Percentiles rank a stretch among this genome's conserved stretches.
phyloP scores from a whole-genome alignment of 2,797 vertebrate genomes.

The Myripristis jacobus region DNA sequence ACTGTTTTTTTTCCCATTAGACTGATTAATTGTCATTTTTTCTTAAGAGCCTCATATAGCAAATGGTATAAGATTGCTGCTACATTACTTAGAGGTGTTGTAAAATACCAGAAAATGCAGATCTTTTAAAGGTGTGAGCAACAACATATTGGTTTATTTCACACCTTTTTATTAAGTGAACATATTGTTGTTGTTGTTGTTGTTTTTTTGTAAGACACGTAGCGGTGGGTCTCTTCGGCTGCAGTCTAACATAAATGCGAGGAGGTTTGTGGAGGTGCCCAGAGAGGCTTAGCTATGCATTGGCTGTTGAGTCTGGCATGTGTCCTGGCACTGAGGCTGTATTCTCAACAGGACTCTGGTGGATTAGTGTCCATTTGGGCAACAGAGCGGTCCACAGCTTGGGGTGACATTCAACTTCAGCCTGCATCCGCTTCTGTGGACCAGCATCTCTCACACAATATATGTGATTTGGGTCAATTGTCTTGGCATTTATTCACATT shows the following conservation, averaged over 20 bases:
- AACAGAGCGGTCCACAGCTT: constrained; percentile 78
- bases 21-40: constrained; percentile 4
- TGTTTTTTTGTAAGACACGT: constrained; percentile 15
- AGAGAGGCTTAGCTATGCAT: constrained; percentile 78
- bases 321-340: constrained; percentile 72
- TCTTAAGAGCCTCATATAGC: neutral
- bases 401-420: constrained; percentile 81
- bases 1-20: neutral
- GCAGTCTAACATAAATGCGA: constrained; percentile 61
- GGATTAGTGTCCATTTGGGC: constrained; percentile 84
- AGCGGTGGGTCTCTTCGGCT: constrained; percentile 58
- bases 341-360: constrained; percentile 78
- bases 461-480: neutral
- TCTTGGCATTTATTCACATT: neutral
- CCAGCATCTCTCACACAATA: constrained; percentile 51
- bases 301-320: constrained; percentile 77
- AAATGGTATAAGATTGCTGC: neutral
- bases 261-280: constrained; percentile 70
- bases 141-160: neutral
- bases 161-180: constrained; percentile 4
- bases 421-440: constrained; percentile 26
- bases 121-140: neutral
- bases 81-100: too few species aligned
- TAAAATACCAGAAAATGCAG: too few species aligned
- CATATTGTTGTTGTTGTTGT: neutral